Percentiles rank a stretch among this genome's conserved stretches.
These are phyloP conservation scores for Orthonevra nobilis DNA, from an alignment of 2,888 invertebrate species.

Conservation along the genomic window DNA sequence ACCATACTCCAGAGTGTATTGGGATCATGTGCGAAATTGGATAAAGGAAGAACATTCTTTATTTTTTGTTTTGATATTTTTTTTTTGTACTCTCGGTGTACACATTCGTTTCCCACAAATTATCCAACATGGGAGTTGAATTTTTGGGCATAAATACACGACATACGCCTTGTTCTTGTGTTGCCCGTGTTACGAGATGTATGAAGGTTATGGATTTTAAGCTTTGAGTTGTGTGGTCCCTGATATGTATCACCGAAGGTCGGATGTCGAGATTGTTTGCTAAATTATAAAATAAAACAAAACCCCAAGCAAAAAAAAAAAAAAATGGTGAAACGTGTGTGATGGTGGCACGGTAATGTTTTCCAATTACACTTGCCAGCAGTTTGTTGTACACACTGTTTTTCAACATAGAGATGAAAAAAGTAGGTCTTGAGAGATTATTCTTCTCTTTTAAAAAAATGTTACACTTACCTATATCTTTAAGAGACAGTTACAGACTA, in stretches of 20 bases:
- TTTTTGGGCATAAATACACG: constrained; percentile 36
- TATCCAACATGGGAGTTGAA: constrained; percentile 45
- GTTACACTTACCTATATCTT: no score
- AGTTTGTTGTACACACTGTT: no score
- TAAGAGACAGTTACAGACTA: no score
- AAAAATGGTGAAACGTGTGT: no score
- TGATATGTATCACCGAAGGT: constrained; percentile 12
- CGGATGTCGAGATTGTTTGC: constrained; percentile 20
- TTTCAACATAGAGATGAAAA: no score
- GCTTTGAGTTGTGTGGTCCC: constrained; percentile 13
- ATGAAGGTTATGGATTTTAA: constrained; percentile 11
- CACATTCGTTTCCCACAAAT: constrained; percentile 48
- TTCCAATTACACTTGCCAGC: constrained; percentile 18
- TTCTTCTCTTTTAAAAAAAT: no score
- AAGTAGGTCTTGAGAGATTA: no score
- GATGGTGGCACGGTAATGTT: constrained; percentile 9
- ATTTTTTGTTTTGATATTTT: constrained; percentile 11
- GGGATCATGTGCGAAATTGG: constrained; percentile 23
- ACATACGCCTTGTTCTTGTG: constrained; percentile 8
- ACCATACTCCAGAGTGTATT: neutral
- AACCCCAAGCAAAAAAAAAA: no score
- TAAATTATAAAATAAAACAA: no score
- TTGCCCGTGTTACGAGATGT: neutral
- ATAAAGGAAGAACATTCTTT: constrained; percentile 16
- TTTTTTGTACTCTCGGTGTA: no score